Evolutionary conservation across 1,140 invertebrate genomes (phyloP), one percentile per base, ranked within the genome.

Genomic region (Helicoverpa zea): DNA sequence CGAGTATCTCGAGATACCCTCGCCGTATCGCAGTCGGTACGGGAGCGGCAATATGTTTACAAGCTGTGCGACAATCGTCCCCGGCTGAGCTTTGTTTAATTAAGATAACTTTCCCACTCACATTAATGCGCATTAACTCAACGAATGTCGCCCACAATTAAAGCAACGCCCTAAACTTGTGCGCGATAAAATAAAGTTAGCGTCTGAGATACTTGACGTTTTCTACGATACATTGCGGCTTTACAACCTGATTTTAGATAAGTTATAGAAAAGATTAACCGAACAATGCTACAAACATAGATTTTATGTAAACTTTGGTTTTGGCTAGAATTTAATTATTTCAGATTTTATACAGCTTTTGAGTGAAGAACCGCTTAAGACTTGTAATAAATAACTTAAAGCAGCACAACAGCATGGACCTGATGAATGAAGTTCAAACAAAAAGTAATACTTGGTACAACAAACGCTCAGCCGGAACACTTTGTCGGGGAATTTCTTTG

Each of bases 51-150:
- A 11, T n/a, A 14, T 76, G 73, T 76, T 84, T 82, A 84, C 81
- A 83, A 81, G 73, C 80, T 72, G 47, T 68, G 29, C 70, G 29
- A 66, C 61, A 77, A 76, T 81, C 79, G n/a, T 73, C 52, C 63
- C 80, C 73, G n/a, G 11, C 49, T 47, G 63, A 81, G 83, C 81
- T 87, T 87, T 85, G 86, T 88, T 87, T 87, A 88, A 87, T 87
- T 88, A 88, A 84, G 84, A 87, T 83, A 86, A 85, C 83, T 88
- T 86, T 77, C 78, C 85, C 77, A 81, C 81, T 80, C 79, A 68
- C 72, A 82, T 81, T 85, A 83, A 86, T 79, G 83, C 74, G 81
- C 81, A 76, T 83, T 85, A 82, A 79, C 79, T 81, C 58, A 58
- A 80, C 79, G 61, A 78, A 84, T 77, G 77, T 78, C 78, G 59